These are phyloP conservation scores for Limnodromus scolopaceus DNA, from an alignment of 2,797 vertebrate species.

Conservation along the genomic window DNA sequence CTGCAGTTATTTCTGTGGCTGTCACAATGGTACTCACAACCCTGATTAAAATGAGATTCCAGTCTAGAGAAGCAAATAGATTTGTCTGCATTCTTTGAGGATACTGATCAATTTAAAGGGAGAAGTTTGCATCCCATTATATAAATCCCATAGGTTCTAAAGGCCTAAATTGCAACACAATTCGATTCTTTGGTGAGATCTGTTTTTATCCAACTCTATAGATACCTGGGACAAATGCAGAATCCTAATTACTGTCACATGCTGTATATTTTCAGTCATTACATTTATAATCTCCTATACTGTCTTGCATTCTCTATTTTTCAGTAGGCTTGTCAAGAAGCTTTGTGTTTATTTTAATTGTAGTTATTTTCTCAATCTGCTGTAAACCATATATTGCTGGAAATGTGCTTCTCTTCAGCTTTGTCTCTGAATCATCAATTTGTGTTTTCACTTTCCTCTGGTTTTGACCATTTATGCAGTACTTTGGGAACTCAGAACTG, in stretches of 20 bases:
- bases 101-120: not conserved
- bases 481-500: conserved; percentile 23
- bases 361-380: conserved; percentile 36
- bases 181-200: not conserved
- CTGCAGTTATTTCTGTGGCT: not conserved
- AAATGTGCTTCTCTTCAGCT: conserved; percentile 9
- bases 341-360: conserved; percentile 11
- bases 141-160: not conserved
- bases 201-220: not conserved
- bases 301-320: not conserved
- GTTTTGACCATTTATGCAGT: conserved; percentile 51
- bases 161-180: not conserved
- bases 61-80: not conserved
- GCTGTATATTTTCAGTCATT: not conserved
- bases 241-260: not conserved
- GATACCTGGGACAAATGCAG: not conserved
- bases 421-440: conserved; percentile 50
- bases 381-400: not conserved
- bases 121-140: not conserved
- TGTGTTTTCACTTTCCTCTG: conserved; percentile 44
- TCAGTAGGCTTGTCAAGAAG: not conserved
- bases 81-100: not conserved
- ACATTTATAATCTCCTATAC: not conserved
- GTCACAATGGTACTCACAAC: not conserved
- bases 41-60: not conserved